A percentile compares a stretch with the other conserved stretches of the same genome.
These are phyloP conservation scores for Rhipidura dahli DNA, from an alignment of 2,113 vertebrate genomes.

Conservation along the genomic window DNA sequence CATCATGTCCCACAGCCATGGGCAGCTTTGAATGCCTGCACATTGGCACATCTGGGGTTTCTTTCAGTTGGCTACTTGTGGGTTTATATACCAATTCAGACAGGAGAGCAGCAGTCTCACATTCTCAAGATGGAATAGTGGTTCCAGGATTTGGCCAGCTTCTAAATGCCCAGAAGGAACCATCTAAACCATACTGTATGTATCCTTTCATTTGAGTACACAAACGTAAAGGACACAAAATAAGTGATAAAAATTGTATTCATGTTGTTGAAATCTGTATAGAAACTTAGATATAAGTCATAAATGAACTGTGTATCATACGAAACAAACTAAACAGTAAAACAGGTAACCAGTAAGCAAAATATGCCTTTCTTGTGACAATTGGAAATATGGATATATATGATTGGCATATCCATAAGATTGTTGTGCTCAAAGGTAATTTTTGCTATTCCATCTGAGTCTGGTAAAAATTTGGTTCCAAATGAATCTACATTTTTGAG, in stretches of 20 bases:
- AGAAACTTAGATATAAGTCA: neutral
- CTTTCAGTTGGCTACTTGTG: neutral
- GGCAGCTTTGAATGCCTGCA: neutral
- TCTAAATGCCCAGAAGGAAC: neutral
- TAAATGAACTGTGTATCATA: neutral
- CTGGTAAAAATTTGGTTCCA: neutral
- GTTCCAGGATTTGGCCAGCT: neutral
- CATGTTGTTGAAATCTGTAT: neutral
- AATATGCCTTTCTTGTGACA: neutral
- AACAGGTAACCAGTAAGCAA: neutral
- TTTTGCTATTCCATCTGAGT: neutral
- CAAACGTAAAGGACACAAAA: neutral
- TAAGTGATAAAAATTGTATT: neutral
- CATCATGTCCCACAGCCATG: accelerated
- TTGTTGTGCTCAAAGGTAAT: neutral
- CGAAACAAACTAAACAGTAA: neutral
- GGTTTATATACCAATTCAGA: neutral
- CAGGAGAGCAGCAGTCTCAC: neutral
- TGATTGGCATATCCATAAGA: neutral
- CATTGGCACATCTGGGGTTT: neutral
- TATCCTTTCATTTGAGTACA: neutral
- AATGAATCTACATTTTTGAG: neutral
- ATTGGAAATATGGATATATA: too few relatives aligned
- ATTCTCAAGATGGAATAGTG: neutral
- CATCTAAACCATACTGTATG: neutral